Percentiles rank a stretch among this genome's conserved stretches.
Evolutionary conservation across 1,140 invertebrate genomes (phyloP).

Genomic region (Papilio helenus): DNA sequence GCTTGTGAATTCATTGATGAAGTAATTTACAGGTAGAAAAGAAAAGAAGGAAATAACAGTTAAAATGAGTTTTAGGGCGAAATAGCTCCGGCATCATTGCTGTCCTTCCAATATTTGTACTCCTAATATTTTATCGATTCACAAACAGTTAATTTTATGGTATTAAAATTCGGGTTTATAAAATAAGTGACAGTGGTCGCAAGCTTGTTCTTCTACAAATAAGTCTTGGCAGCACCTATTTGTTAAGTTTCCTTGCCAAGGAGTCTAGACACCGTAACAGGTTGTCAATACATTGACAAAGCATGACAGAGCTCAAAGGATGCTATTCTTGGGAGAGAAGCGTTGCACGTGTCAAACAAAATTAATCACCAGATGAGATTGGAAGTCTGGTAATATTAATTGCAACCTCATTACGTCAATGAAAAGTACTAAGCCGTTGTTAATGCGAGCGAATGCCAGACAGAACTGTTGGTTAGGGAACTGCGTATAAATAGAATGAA

Average conservation of each 20-base stretch:
- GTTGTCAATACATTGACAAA: slow-evolving; percentile 11
- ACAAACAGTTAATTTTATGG: too few relatives aligned
- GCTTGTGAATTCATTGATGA: too few relatives aligned
- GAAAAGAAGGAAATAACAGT: background rate
- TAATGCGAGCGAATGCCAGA: slow-evolving; percentile 23
- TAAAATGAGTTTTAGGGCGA: too few relatives aligned
- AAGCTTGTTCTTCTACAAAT: background rate
- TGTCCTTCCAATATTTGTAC: too few relatives aligned
- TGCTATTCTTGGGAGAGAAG: slow-evolving; percentile 21
- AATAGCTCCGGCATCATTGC: too few relatives aligned
- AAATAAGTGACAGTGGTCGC: background rate
- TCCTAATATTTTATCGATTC: too few relatives aligned
- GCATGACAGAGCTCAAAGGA: slow-evolving; percentile 13
- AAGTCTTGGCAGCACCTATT: background rate
- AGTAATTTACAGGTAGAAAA: too few relatives aligned
- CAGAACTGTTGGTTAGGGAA: background rate
- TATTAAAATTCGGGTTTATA: too few relatives aligned
- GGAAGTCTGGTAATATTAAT: slow-evolving; percentile 26
- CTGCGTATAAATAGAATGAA: slow-evolving; percentile 2
- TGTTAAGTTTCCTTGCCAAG: background rate
- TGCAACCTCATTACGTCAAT: slow-evolving; percentile 35
- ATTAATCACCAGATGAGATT: slow-evolving; percentile 31
- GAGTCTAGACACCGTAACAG: background rate
- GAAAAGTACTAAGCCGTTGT: slow-evolving; percentile 36
- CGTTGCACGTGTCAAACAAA: slow-evolving; percentile 31